phyloP scores from a whole-genome alignment of 2,113 vertebrate genomes.

The Scomber japonicus region DNA sequence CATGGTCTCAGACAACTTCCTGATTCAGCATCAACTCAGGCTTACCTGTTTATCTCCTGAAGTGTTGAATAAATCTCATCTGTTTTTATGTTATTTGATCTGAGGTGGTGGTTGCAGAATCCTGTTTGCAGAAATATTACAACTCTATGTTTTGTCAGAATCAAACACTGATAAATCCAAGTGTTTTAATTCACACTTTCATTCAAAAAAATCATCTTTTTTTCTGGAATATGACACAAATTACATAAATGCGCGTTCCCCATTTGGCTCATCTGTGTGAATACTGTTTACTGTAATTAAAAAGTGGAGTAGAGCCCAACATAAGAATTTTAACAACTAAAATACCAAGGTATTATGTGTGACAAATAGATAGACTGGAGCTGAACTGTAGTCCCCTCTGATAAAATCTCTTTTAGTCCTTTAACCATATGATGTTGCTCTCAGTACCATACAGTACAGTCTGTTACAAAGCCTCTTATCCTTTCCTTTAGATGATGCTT shows the following conservation, averaged over 20 bases:
- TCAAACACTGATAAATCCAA: not conserved
- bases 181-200: not conserved
- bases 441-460: not conserved
- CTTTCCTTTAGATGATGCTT: not conserved
- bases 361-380: not conserved
- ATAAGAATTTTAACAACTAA: constrained; percentile 1
- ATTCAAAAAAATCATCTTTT: not conserved
- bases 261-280: no score
- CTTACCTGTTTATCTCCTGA: not conserved
- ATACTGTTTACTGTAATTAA: not conserved
- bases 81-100: not conserved
- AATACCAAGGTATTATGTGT: constrained; percentile 4
- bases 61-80: not conserved
- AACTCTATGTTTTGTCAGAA: not conserved
- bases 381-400: not conserved
- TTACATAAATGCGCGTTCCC: no score
- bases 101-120: not conserved
- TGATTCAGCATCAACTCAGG: not conserved
- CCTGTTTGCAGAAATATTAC: not conserved
- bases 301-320: not conserved
- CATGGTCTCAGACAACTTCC: constrained; percentile 6
- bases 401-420: constrained; percentile 6
- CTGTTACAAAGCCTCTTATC: constrained; percentile 28
- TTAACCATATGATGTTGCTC: not conserved
- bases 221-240: not conserved